phyloP scores from a whole-genome alignment of 2,888 invertebrate species.

The Heteropelma amictum region DNA sequence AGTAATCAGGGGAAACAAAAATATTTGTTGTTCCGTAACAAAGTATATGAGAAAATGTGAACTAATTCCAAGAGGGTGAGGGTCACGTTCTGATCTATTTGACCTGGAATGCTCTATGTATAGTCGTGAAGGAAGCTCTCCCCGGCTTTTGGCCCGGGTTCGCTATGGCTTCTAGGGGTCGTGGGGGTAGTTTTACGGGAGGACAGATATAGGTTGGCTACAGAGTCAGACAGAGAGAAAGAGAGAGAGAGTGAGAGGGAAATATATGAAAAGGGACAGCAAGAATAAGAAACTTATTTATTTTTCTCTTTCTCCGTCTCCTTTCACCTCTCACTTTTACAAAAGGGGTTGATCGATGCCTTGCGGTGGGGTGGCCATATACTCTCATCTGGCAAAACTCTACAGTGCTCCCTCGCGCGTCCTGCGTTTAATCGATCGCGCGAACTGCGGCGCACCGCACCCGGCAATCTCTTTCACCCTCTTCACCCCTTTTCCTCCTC shows the following conservation, averaged over 20 bases:
- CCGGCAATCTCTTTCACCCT: slow-evolving; percentile 16
- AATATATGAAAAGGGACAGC: slow-evolving; percentile 5
- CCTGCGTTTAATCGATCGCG: slow-evolving; percentile 66
- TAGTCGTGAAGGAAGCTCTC: slow-evolving; percentile 7
- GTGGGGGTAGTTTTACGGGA: slow-evolving; percentile 3
- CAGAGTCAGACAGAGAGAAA: slow-evolving; percentile 18
- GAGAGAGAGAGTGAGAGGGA: slow-evolving; percentile 39
- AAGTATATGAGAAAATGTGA: not conserved
- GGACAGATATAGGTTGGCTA: slow-evolving; percentile 29
- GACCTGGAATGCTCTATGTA: not conserved
- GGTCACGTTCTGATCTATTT: not conserved
- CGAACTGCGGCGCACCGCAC: slow-evolving; percentile 52
- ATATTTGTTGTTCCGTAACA: not conserved
- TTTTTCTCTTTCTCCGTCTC: slow-evolving; percentile 23
- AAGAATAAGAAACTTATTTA: not conserved
- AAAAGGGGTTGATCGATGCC: slow-evolving; percentile 65
- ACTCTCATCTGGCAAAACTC: slow-evolving; percentile 62
- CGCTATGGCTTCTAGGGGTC: slow-evolving; percentile 31
- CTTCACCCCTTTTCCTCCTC: not conserved
- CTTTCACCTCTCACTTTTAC: not conserved
- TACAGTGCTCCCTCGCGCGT: slow-evolving; percentile 28
- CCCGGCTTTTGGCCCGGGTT: slow-evolving; percentile 39
- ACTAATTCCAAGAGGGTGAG: not conserved
- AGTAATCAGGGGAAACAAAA: too few species aligned
- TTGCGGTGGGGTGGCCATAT: slow-evolving; percentile 52